These are phyloP conservation scores for Leptinotarsa defecta DNA, from an alignment of 1,140 invertebrate genomes.

Conservation along the genomic window DNA sequence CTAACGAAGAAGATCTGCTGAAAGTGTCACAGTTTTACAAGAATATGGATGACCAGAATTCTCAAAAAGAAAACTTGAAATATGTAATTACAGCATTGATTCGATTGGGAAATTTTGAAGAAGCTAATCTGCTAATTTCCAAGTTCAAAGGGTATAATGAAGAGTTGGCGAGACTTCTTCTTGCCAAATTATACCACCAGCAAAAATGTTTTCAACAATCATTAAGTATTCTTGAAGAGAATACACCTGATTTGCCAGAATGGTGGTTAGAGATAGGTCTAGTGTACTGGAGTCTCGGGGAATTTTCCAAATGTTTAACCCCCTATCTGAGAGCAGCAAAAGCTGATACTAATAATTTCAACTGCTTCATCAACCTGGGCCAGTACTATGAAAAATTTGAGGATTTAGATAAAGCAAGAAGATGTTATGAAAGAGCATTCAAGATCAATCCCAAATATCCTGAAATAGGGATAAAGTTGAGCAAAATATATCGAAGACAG, in stretches of 20 bases:
- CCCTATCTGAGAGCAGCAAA: conserved; percentile 76
- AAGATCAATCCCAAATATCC: conserved; percentile 71
- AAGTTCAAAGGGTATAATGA: conserved; percentile 28
- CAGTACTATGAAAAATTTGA: conserved; percentile 69
- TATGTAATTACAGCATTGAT: conserved; percentile 44
- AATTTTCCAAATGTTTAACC: conserved; percentile 66
- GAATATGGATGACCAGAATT: background rate
- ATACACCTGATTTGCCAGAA: conserved; percentile 59
- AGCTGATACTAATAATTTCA: conserved; percentile 70
- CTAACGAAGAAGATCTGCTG: conserved; percentile 59
- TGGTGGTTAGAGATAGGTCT: conserved; percentile 68
- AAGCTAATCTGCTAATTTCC: conserved; percentile 28
- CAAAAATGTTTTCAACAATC: conserved; percentile 62
- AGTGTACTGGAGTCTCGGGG: conserved; percentile 66
- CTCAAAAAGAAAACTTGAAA: conserved; percentile 15
- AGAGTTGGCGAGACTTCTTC: conserved; percentile 45
- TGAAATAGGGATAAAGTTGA: conserved; percentile 72
- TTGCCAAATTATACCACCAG: conserved; percentile 56
- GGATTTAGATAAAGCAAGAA: conserved; percentile 70
- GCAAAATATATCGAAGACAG: conserved; percentile 72
- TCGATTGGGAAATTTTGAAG: conserved; percentile 44
- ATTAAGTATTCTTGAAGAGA: conserved; percentile 58
- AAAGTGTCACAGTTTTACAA: conserved; percentile 55
- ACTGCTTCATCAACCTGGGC: conserved; percentile 78
- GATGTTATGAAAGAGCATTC: conserved; percentile 83